These are phyloP conservation scores for Trididemnum nubilum DNA, from an alignment of 23 tunicate genomes.

Conservation along the genomic window DNA sequence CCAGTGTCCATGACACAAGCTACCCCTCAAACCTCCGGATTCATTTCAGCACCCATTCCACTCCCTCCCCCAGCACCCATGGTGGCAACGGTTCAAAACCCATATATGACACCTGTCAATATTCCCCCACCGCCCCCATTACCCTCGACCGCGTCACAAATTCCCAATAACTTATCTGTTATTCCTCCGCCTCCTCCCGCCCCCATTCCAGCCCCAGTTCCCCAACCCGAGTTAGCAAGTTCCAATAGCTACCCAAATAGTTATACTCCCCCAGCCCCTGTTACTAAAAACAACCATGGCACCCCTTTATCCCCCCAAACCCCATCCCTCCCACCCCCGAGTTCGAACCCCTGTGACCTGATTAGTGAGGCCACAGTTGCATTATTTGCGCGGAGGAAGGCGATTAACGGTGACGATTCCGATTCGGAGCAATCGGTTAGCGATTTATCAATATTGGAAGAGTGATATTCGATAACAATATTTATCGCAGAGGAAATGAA, in stretches of 20 bases:
- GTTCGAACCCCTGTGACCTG: background rate
- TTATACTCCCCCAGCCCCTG: background rate
- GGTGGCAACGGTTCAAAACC: too few species aligned
- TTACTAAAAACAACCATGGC: constrained; percentile 4
- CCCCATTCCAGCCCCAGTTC: background rate
- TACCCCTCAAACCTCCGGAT: background rate
- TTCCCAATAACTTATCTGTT: too few species aligned
- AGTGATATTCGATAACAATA: too few species aligned
- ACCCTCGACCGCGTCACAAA: background rate
- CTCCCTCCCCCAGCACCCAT: constrained; percentile 2
- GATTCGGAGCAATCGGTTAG: background rate
- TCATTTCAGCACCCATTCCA: background rate
- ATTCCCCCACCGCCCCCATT: constrained; percentile 8
- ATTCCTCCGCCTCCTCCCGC: too few species aligned
- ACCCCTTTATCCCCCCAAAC: background rate
- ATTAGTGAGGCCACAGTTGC: background rate
- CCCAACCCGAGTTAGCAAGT: background rate
- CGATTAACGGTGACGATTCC: constrained; percentile 44
- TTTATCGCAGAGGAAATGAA: background rate
- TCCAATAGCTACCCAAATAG: background rate
- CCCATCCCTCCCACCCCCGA: background rate
- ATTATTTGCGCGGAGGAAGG: constrained; percentile 31
- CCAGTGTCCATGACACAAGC: background rate
- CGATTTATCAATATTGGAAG: background rate
- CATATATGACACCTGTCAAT: too few species aligned